phyloP scores from a whole-genome alignment of 1,140 invertebrate species.

The Euschistus heros region DNA sequence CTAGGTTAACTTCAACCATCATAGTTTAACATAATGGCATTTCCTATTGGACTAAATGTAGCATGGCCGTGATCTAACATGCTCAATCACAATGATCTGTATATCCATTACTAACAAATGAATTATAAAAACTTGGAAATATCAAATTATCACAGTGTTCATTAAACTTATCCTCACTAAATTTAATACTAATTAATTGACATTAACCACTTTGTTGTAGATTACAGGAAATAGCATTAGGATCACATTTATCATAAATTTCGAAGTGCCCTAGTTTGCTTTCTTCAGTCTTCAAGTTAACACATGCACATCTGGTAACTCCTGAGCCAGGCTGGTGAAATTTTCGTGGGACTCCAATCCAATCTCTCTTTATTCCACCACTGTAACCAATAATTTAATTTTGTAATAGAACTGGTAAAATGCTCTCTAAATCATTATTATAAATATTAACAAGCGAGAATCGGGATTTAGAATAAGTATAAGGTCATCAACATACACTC shows the following conservation, averaged over 20 bases:
- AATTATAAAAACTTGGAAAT: too few species aligned
- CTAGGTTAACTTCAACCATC: too few species aligned
- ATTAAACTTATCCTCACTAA: too few species aligned
- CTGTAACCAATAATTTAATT: conserved; percentile 40
- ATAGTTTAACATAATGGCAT: too few species aligned
- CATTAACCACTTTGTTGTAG: not conserved
- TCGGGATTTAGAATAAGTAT: too few species aligned
- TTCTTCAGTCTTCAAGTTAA: conserved; percentile 38
- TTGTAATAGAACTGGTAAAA: not conserved
- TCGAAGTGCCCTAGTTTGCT: conserved; percentile 23
- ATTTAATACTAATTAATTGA: too few species aligned
- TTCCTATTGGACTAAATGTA: too few species aligned
- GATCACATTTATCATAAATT: conserved; percentile 29
- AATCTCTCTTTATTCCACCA: conserved; percentile 72
- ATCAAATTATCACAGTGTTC: too few species aligned
- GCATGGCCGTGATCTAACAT: too few species aligned
- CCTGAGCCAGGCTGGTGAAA: conserved; percentile 52
- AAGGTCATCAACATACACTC: too few species aligned
- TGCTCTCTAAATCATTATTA: not conserved
- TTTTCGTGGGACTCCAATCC: conserved; percentile 75
- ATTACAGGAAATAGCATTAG: conserved; percentile 11
- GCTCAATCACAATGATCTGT: too few species aligned
- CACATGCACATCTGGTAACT: conserved; percentile 67
- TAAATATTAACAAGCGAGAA: not conserved
- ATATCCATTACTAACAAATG: too few species aligned